phyloP scores from a whole-genome alignment of 2,113 vertebrate species.

The Cebidichthys violaceus region DNA sequence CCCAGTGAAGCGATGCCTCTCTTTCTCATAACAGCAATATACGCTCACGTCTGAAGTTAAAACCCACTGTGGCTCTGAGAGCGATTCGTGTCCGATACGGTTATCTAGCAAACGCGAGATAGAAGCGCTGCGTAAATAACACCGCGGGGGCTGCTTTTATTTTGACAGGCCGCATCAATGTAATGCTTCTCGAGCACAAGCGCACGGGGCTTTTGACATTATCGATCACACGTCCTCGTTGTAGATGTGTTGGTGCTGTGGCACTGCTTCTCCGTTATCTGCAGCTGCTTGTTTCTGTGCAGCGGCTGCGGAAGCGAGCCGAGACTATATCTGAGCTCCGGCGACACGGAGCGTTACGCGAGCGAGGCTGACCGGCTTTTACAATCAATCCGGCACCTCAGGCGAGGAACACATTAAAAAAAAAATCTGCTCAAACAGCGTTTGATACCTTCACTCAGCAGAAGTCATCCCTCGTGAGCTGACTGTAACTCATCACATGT shows the following conservation, averaged over 20 bases:
- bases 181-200: conserved; percentile 13
- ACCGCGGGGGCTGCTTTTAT: neutral
- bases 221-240: conserved; percentile 35
- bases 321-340: conserved; percentile 43
- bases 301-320: conserved; percentile 18
- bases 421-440: conserved; percentile 50
- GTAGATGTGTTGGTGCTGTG: neutral
- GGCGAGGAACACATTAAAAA: conserved; percentile 54
- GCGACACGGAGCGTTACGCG: conserved; percentile 30
- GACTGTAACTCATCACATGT: conserved; percentile 1
- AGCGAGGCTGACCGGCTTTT: conserved; percentile 52
- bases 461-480: conserved; percentile 43
- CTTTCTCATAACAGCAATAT: conserved; percentile 25
- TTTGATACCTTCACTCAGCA: conserved; percentile 42
- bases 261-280: conserved; percentile 17
- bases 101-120: conserved; percentile 43
- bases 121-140: conserved; percentile 23
- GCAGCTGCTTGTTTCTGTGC: conserved; percentile 22
- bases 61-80: conserved; percentile 22
- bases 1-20: conserved; percentile 33
- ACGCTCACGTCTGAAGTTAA: conserved; percentile 27
- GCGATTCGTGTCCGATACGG: neutral
- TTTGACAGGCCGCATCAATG: conserved; percentile 1
- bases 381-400: conserved; percentile 46
- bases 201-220: conserved; percentile 6